Conservation (phyloP, 2,797 vertebrate species). For the Dendrocincla tyrannina region DNA sequence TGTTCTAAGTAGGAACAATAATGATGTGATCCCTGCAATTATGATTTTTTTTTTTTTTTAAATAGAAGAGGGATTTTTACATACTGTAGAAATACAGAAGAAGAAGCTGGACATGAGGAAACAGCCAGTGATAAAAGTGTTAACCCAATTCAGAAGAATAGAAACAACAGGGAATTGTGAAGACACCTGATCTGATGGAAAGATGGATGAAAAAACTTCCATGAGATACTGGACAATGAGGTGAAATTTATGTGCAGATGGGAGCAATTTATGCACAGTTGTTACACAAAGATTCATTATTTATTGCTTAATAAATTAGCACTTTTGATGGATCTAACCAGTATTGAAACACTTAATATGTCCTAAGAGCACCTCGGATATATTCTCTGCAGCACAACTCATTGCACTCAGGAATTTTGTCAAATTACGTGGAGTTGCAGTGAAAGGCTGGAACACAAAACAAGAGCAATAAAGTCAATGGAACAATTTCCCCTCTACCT, state of each 20-base stretch:
- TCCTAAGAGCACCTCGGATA: constrained; percentile 20
- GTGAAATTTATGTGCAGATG: constrained; percentile 9
- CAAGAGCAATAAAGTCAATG: background rate
- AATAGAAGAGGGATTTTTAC: background rate
- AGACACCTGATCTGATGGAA: background rate
- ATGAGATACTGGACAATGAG: background rate
- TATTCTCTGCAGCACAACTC: background rate
- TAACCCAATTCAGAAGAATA: background rate
- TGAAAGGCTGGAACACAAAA: background rate
- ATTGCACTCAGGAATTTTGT: background rate
- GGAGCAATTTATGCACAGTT: constrained; percentile 38
- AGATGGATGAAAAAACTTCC: background rate
- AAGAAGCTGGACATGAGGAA: background rate
- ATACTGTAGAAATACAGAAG: background rate
- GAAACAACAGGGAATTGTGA: background rate
- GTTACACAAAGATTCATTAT: constrained; percentile 38
- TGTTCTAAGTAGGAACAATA: background rate
- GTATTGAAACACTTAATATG: constrained; percentile 6
- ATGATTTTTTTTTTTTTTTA: background rate
- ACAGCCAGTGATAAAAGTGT: background rate
- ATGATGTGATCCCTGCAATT: background rate
- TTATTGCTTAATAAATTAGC: constrained; percentile 61
- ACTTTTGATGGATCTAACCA: constrained; percentile 48
- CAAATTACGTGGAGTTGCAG: background rate
- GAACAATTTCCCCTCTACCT: background rate